These are phyloP conservation scores for Petrocephalus microphthalmus DNA, from an alignment of 2,113 vertebrate species.

Conservation along the genomic window DNA sequence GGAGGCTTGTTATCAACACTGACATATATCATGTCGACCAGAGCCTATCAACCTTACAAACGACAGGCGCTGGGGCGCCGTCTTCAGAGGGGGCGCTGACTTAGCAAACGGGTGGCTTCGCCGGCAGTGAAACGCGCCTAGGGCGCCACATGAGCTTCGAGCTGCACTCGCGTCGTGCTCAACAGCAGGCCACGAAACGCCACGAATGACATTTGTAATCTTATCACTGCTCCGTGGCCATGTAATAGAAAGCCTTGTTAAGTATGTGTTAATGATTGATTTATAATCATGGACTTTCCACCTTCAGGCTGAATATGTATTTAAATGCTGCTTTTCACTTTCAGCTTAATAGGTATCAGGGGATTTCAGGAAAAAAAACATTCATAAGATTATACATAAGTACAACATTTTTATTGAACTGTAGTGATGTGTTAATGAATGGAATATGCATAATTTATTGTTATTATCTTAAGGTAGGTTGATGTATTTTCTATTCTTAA, in stretches of 20 bases:
- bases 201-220: neutral
- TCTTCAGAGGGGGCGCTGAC: neutral
- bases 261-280: neutral
- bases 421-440: neutral
- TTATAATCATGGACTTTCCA: conserved; percentile 1
- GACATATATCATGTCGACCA: neutral
- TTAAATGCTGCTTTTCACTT: neutral
- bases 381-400: neutral
- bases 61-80: neutral
- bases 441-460: neutral
- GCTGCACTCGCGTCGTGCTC: neutral
- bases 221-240: neutral
- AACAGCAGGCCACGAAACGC: neutral
- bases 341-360: neutral
- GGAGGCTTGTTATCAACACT: neutral
- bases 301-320: neutral
- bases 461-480: neutral
- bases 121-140: too few relatives aligned
- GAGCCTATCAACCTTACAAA: neutral
- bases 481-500: neutral
- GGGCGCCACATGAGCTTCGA: neutral
- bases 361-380: neutral
- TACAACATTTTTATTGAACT: neutral
- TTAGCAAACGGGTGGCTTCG: neutral
- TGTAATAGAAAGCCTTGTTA: neutral